Conservation (phyloP, 2,797 vertebrate genomes). For the Taeniopygia guttata region DNA sequence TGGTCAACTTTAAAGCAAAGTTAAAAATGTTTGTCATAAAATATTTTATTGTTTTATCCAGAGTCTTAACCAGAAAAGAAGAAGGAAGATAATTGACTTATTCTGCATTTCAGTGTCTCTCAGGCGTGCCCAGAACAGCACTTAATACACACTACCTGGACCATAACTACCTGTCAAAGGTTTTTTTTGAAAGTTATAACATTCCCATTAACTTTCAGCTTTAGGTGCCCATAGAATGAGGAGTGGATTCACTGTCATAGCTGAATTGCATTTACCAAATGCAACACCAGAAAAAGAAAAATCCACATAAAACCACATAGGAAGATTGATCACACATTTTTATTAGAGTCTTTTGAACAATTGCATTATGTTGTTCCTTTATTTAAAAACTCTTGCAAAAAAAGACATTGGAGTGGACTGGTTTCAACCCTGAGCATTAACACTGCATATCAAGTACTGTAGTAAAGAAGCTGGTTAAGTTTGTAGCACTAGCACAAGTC, state of each 20-base stretch:
- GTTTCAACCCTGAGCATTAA: constrained; percentile 83
- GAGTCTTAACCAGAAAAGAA: constrained; percentile 34
- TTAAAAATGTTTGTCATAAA: constrained; percentile 43
- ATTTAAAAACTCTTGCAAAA: constrained; percentile 77
- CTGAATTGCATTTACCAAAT: constrained; percentile 56
- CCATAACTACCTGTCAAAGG: not conserved
- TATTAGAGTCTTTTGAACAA: constrained; percentile 80
- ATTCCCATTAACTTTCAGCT: constrained; percentile 14
- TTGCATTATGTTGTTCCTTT: constrained; percentile 73
- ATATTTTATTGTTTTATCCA: constrained; percentile 30
- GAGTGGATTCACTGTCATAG: constrained; percentile 12
- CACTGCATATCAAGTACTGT: constrained; percentile 80
- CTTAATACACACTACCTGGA: not conserved
- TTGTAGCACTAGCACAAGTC: constrained; percentile 78
- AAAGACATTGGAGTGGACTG: constrained; percentile 78
- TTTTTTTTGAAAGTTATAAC: constrained; percentile 18
- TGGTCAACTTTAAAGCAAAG: constrained; percentile 44
- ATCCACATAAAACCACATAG: constrained; percentile 74
- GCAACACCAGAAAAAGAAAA: constrained; percentile 48
- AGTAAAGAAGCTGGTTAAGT: constrained; percentile 77
- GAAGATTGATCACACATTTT: constrained; percentile 79
- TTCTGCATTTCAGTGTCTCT: constrained; percentile 18
- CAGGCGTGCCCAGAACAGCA: not conserved
- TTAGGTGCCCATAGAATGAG: constrained; percentile 34
- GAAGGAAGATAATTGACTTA: not conserved